Base-by-base conservation (phyloP, 2,113 vertebrate species). In the Zosterops pallidus region DNA sequence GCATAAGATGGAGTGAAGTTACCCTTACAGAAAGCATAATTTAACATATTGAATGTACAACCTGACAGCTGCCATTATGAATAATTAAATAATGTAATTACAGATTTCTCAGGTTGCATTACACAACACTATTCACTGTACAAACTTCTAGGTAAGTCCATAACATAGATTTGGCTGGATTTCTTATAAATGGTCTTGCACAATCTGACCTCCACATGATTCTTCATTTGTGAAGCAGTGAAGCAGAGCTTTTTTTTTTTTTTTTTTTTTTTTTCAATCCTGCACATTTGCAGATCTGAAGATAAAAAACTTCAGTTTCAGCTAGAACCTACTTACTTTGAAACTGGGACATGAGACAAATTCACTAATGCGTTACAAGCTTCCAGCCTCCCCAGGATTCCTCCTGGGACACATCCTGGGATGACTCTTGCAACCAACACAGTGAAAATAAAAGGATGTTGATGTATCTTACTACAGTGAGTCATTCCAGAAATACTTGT, bases 51-150 rank as follows among this genome's bases (percentile, higher is more conserved):
- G 53, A 86, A 85, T 55, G 37, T 35, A 60, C 37, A 87, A 44
- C 64, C 65, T 87, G 70, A 76, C 62, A 89, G 53, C 41, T 91
- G 65, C 29, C n/a, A 56, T 79, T 65, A 95, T 89, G 68, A 94
- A 92, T 82, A 85, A 94, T 85, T 88, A 94, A 92, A 94, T 37
- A 69, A 68, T 60, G 44, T 57, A 67, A 94, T 91, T 85, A 76
- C 15, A 65, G 6, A 15, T 29, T 91, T 91, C 44, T 84, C 74
- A 53, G 56, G 26, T 68, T 91, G 25, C 41, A 64, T 68, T 91
- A 19, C 31, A 56, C 55, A 57, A 4, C 8, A 22, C 25, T 55
- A 26, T 16, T 85, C 59, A 56, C 16, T 47, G 23, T 50, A 57
- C 8, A 71, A 12, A 3, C 18, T 70, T 71, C 68, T 62, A 80